Conservation (phyloP, 2,888 invertebrate species). For the Troides aeacus region DNA sequence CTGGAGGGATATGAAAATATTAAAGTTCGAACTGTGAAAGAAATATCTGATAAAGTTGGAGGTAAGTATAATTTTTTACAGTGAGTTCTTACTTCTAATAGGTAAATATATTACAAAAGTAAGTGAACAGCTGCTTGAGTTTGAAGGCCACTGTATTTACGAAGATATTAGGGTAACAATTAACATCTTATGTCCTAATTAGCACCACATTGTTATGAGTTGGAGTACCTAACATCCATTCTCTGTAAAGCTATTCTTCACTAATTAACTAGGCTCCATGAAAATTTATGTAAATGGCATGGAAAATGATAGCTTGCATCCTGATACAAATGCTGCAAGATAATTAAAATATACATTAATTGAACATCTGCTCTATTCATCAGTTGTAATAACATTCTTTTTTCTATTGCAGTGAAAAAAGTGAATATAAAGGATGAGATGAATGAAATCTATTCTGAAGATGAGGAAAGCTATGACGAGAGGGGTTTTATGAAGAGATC, state of each 20-base stretch:
- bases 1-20: constrained; percentile 53
- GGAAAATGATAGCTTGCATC: neutral
- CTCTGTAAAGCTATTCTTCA: no score
- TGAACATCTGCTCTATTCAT: neutral
- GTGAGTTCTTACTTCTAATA: neutral
- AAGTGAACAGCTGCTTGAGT: no score
- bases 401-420: constrained; percentile 46
- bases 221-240: no score
- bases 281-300: neutral
- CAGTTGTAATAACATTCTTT: no score
- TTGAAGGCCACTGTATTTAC: no score
- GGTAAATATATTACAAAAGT: no score
- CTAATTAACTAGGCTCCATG: neutral
- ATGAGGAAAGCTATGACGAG: constrained; percentile 53
- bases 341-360: neutral
- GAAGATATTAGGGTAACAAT: no score
- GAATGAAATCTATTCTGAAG: constrained; percentile 43
- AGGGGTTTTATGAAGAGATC: constrained; percentile 48
- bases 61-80: constrained; percentile 42
- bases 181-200: no score
- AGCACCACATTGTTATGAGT: no score
- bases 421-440: constrained; percentile 47
- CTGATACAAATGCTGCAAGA: neutral
- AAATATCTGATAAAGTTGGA: constrained; percentile 43
- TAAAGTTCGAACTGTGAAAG: constrained; percentile 32